These are phyloP conservation scores for Pseudoatta argentina DNA, from an alignment of 1,140 invertebrate species.

Conservation along the genomic window DNA sequence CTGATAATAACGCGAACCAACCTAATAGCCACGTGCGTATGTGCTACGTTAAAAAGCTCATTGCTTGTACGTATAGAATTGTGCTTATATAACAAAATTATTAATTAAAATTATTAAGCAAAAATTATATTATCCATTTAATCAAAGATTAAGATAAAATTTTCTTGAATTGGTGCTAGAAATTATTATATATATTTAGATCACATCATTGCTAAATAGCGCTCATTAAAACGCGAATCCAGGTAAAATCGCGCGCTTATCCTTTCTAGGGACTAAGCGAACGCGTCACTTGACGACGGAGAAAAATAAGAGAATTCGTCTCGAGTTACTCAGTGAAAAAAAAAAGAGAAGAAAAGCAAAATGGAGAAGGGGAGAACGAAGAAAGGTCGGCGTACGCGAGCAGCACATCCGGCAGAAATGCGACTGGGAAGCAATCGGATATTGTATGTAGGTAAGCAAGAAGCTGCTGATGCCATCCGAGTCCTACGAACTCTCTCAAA, in stretches of 20 bases:
- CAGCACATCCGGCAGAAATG: slow-evolving; percentile 73
- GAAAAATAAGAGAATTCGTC: slow-evolving; percentile 60
- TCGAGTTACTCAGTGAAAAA: slow-evolving; percentile 65
- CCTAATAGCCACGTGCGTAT: neutral
- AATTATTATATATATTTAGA: neutral
- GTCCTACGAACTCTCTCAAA: slow-evolving; percentile 56
- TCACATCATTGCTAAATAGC: neutral
- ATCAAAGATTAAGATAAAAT: neutral
- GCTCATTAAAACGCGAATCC: neutral
- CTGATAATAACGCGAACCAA: slow-evolving; percentile 70
- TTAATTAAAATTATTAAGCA: neutral
- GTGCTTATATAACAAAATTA: neutral
- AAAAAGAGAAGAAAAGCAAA: slow-evolving; percentile 13
- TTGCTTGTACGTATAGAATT: neutral
- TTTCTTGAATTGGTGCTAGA: neutral
- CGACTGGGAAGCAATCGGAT: slow-evolving; percentile 76
- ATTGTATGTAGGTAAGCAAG: slow-evolving; percentile 73
- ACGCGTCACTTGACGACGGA: slow-evolving; percentile 36
- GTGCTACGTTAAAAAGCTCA: slow-evolving; percentile 6
- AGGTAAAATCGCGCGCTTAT: slow-evolving; percentile 15
- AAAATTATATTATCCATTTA: neutral
- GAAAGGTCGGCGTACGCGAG: slow-evolving; percentile 73
- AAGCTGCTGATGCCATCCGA: slow-evolving; percentile 66
- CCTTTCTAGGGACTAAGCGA: neutral
- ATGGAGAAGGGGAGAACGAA: slow-evolving; percentile 43